Conservation (phyloP, 1,140 invertebrate genomes). For the Vanessa atalanta region DNA sequence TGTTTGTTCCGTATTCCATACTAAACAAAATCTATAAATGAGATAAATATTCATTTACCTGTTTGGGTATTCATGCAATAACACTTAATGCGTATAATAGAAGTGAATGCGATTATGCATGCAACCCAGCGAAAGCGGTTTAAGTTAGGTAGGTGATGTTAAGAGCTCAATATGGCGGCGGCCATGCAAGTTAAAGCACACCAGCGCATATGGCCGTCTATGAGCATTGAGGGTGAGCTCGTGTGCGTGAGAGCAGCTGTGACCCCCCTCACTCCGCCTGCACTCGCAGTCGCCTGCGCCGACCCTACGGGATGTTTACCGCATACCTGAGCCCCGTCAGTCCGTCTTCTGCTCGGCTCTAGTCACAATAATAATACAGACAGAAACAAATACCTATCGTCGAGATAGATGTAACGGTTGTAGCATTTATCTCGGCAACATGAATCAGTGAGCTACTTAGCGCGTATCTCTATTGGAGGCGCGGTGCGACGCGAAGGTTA, state of each 20-base stretch:
- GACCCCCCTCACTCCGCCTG: not conserved
- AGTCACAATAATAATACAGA: conserved; percentile 17
- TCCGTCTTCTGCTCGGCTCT: conserved; percentile 15
- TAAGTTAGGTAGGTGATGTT: conserved; percentile 22
- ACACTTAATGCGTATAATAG: conserved; percentile 16
- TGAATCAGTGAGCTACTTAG: conserved; percentile 26
- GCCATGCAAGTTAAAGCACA: conserved; percentile 8
- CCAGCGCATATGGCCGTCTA: not conserved
- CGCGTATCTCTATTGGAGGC: conserved; percentile 24
- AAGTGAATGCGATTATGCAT: conserved; percentile 30
- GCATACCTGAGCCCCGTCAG: conserved; percentile 33
- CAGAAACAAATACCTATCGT: conserved; percentile 3
- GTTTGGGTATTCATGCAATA: conserved; percentile 7
- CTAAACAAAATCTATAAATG: not conserved
- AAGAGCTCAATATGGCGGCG: conserved; percentile 37
- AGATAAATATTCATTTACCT: conserved; percentile 12
- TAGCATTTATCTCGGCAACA: conserved; percentile 18
- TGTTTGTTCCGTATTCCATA: too few relatives aligned
- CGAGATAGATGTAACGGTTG: conserved; percentile 10
- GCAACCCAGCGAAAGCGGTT: conserved; percentile 37
- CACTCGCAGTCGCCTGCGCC: not conserved
- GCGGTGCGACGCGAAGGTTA: conserved; percentile 36
- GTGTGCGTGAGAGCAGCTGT: conserved; percentile 13
- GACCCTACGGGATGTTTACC: conserved; percentile 29
- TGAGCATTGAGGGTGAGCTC: not conserved